phyloP scores from a whole-genome alignment of 2,113 vertebrate species.

The Antennarius striatus region DNA sequence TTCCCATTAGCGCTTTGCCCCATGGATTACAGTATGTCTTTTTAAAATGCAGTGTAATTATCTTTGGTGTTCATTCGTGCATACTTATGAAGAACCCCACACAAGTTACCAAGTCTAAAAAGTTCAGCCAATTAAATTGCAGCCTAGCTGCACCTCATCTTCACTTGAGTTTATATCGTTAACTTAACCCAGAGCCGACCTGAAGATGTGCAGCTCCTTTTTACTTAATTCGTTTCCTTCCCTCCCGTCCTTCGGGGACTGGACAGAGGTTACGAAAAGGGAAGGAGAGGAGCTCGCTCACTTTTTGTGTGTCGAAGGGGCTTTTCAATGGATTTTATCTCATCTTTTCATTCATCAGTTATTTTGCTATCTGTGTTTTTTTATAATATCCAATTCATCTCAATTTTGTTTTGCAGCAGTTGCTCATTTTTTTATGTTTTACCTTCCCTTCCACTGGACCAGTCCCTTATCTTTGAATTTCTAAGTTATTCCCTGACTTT shows the following conservation, averaged over 20 bases:
- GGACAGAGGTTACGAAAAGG: conserved; percentile 30
- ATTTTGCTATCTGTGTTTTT: background rate
- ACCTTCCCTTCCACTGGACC: background rate
- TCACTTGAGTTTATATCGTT: conserved; percentile 33
- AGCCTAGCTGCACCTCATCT: conserved; percentile 23
- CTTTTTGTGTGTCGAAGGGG: background rate
- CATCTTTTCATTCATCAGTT: conserved; percentile 9
- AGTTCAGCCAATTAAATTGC: conserved; percentile 8
- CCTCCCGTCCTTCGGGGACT: conserved; percentile 17
- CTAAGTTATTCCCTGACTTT: conserved; percentile 13
- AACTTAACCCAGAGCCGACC: conserved; percentile 34
- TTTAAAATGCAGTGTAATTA: background rate
- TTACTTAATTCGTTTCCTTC: conserved; percentile 39
- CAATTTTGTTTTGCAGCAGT: conserved; percentile 3
- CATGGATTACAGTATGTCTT: background rate
- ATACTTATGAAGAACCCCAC: background rate
- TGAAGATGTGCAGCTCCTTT: conserved; percentile 36
- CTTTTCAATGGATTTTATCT: conserved; percentile 11
- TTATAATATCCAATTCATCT: background rate
- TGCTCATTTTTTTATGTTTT: background rate
- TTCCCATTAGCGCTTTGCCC: background rate
- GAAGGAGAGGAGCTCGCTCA: conserved; percentile 4
- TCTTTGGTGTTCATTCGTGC: conserved; percentile 1
- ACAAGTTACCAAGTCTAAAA: background rate
- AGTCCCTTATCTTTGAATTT: background rate